Evolutionary conservation across 2,797 vertebrate species (phyloP).

Genomic region (Sebastes goodei): DNA sequence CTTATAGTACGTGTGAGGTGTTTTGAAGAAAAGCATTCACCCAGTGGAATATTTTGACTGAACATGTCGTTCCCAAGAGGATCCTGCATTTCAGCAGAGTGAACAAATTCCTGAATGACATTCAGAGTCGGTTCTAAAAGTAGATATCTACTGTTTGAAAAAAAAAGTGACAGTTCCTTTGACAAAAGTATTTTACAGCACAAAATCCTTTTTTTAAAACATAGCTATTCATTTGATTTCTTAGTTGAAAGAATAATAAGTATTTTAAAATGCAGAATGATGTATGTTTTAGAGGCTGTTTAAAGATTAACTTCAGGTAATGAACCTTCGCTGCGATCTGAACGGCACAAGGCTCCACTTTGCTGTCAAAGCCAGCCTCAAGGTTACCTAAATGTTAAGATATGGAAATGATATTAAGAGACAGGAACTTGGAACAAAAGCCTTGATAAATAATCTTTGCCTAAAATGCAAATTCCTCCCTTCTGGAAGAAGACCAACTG

Average conservation of each 20-base stretch:
- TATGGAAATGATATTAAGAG: constrained; percentile 56
- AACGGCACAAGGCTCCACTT: constrained; percentile 10
- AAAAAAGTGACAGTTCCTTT: neutral
- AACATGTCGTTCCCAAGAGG: neutral
- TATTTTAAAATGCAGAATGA: neutral
- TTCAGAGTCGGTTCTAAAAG: constrained; percentile 4
- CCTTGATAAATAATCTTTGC: constrained; percentile 42
- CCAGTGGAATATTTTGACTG: neutral
- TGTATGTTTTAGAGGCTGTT: neutral
- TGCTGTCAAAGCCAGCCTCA: constrained; percentile 23
- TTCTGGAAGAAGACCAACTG: constrained; percentile 31
- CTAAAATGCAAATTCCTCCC: constrained; percentile 43
- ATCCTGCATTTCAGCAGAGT: neutral
- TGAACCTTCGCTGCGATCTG: neutral
- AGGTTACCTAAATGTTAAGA: constrained; percentile 61
- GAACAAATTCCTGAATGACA: constrained; percentile 13
- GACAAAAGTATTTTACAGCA: neutral
- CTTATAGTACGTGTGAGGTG: fast-evolving
- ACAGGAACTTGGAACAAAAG: constrained; percentile 47
- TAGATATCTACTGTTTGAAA: neutral
- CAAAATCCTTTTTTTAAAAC: neutral
- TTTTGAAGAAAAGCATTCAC: neutral
- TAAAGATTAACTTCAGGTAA: constrained; percentile 2
- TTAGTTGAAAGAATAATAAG: neutral
- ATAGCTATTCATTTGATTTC: neutral